These are phyloP conservation scores for Martes martes DNA, from an alignment of 2,113 vertebrate species.

Conservation along the genomic window DNA sequence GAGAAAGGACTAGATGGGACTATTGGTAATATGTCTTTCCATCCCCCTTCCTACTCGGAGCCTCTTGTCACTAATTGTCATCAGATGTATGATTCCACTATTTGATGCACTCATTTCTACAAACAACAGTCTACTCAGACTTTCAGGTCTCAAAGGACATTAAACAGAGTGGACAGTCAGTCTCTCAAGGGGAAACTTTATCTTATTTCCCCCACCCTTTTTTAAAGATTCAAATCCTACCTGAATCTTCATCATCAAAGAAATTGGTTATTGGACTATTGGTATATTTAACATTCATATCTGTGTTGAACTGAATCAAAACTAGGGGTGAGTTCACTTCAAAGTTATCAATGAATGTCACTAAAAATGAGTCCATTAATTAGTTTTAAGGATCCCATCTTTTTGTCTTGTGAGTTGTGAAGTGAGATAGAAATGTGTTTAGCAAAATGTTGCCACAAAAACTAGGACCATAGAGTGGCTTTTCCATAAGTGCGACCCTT, in stretches of 20 bases:
- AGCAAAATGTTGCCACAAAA: not conserved
- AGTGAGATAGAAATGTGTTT: not conserved
- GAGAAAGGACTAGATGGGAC: too few species aligned
- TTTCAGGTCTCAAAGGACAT: not conserved
- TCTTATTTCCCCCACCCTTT: not conserved
- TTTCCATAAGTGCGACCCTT: not conserved
- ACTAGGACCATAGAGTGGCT: too few species aligned
- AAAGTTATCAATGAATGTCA: not conserved
- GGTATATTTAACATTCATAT: not conserved
- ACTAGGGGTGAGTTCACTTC: not conserved
- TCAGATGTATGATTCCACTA: rapidly evolving
- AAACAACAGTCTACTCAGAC: not conserved
- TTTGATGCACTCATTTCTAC: not conserved
- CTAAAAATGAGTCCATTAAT: not conserved
- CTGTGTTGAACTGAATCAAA: not conserved
- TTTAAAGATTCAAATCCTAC: not conserved
- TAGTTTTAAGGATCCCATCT: not conserved
- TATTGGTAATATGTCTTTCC: not conserved
- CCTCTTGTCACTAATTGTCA: not conserved
- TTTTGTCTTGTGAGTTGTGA: not conserved
- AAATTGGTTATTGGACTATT: not conserved
- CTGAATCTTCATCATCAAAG: not conserved
- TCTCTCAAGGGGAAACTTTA: not conserved
- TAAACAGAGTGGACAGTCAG: not conserved
- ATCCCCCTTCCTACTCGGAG: not conserved